These are phyloP conservation scores for Phoronis australis DNA, from an alignment of 2,888 invertebrate species.

Conservation along the genomic window DNA sequence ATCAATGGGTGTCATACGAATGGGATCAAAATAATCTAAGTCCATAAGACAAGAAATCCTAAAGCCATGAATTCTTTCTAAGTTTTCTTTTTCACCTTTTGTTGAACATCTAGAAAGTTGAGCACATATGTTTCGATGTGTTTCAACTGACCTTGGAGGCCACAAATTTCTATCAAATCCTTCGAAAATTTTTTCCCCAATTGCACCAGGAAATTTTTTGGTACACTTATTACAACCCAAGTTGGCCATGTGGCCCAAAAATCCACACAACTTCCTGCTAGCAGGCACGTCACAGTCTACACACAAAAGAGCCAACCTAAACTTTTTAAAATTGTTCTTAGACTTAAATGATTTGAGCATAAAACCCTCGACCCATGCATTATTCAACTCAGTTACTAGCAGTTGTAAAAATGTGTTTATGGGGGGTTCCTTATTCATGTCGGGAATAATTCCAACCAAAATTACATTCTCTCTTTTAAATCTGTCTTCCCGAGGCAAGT, in stretches of 20 bases:
- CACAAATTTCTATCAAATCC: slow-evolving; percentile 8
- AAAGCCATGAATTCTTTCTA: slow-evolving; percentile 2
- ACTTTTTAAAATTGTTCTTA: background rate
- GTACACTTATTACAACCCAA: slow-evolving; percentile 9
- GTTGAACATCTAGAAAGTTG: background rate
- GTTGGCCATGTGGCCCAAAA: slow-evolving; percentile 4
- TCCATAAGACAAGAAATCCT: background rate
- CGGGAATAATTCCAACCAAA: slow-evolving; percentile 6
- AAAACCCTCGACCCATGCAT: slow-evolving; percentile 7
- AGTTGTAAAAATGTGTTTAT: slow-evolving; percentile 4
- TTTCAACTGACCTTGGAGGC: background rate
- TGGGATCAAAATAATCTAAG: slow-evolving; percentile 10
- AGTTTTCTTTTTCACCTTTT: slow-evolving; percentile 2
- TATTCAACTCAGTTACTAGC: slow-evolving; percentile 1
- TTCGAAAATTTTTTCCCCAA: slow-evolving; percentile 3
- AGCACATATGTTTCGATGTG: background rate
- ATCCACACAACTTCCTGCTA: slow-evolving; percentile 8
- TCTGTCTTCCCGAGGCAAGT: slow-evolving; percentile 7
- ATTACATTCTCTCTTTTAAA: slow-evolving; percentile 7
- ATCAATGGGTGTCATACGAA: slow-evolving; percentile 4
- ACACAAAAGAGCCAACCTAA: slow-evolving; percentile 5
- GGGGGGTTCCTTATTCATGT: slow-evolving; percentile 5
- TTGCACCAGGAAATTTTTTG: slow-evolving; percentile 4
- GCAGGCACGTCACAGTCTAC: slow-evolving; percentile 9
- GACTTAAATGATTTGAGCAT: background rate